Evolutionary conservation across 2,797 vertebrate species (phyloP), one percentile per base, ranked within the genome.

Genomic region (Acestrorhynchus altus): DNA sequence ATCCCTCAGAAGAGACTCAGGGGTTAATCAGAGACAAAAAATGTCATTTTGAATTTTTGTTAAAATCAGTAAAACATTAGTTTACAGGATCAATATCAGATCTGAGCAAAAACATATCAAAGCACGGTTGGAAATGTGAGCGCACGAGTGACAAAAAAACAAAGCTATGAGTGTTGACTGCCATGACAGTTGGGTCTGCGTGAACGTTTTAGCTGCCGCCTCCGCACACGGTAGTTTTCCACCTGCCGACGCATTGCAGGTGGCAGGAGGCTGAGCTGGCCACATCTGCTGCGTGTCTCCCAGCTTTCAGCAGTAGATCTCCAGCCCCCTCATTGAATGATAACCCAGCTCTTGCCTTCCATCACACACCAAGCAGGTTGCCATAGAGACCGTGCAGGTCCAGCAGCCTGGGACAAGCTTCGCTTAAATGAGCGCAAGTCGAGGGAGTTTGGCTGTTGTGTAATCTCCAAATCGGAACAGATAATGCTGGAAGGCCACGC

Each of bases 341-440:
- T 64, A 85, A 79, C 44, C 64, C 78, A 83, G 74, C 51, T 82
- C 76, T 83, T 78, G 81, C 73, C 67, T 86, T 89, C 85, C 75
- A 82, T 87, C 79, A 77, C 68, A 84, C 81, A 82, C 71, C 59
- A 68, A 59, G 49, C 51, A 66, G 9, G 90, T 92, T 90, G 78
- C 91, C 88, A 91, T 91, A 87, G 91, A 86, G 74, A 93, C 89
- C 75, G 80, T 49, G 82, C 83, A 78, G 83, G 66, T 88, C 81
- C 78, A 83, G 84, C 61, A 84, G 72, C 64, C 26, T 16, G 31
- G 22, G 61, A 72, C 42, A 40, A 72, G 66, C 59, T 74, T 74
- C 79, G 81, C 87, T 86, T 31, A 76, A 83, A 85, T 69, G 22
- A 86, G 49, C 61, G 11, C 42, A 56, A 47, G 40, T 74, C 67